Evolutionary conservation across 2,113 vertebrate genomes (phyloP), one percentile per base, ranked within the genome.

Genomic region (Sapayoa aenigma): DNA sequence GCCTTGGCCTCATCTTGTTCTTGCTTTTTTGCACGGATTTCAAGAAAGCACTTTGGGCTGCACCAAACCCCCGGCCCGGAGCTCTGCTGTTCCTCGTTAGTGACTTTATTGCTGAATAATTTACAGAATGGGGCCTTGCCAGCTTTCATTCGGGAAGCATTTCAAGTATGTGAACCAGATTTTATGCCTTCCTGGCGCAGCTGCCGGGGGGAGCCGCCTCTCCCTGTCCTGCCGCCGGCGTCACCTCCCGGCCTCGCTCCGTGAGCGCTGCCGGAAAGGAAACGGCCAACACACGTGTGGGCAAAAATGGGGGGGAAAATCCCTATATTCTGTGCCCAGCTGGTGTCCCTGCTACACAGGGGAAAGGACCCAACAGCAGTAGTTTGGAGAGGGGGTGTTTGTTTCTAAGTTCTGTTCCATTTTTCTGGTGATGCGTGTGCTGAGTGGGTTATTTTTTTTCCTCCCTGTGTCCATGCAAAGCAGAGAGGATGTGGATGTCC

Each of bases 81-180:
- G 89, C 96, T 88, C 14, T 1, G 39, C 74, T 84, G 59, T 80
- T 91, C 95, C 95, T 97, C 50, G 9, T 96, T 97, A 95, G 96
- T 94, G 96, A 97, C 96, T 97, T 96, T 96, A 96, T 95, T 93
- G 94, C 96, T 91, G 37, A 97, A 97, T 96, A 92, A 92, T 97
- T 97, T 96, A 86, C 96, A 96, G 93, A 90, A 93, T 50, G 82
- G 55, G 25, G 72, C 89, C 96, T 87, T 90, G 96, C 97, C 96
- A 93, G 96, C 86, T 97, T 97, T 97, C 89, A 37, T 83, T 69
- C n/a, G 95, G 49, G 95, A 97, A 97, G 79, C 96, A 96, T 98
- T 97, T 96, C 76, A 98, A 97, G 92, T 96, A 97, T 96, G 97
- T 93, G 50, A 42, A 94, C 67, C 94, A 69, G 85, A 96, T 96